Evolutionary conservation across 2,888 invertebrate species (phyloP), one percentile per base, ranked within the genome.

Genomic region (Yponomeuta plumbellus): DNA sequence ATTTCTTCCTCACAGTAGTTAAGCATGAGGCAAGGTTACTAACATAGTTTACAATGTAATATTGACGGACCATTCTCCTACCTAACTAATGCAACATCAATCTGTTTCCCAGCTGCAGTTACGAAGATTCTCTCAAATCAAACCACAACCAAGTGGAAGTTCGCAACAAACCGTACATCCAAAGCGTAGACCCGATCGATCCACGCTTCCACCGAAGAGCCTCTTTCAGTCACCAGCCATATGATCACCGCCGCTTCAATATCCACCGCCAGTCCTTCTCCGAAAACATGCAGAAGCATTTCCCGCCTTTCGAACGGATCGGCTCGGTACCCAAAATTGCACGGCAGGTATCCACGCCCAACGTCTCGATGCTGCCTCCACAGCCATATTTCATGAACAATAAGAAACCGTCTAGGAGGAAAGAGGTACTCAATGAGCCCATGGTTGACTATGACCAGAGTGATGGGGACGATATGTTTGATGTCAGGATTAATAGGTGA

Each of bases 71-170:
- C 5, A 26, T 26, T 26, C 26, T 26, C 2, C 26, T 0, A 26
- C 26, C 1, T 4, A 26, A 26, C 26, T 26, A 26, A 26, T 26
- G 26, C 26, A 26, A 26, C 26, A 26, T 26, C 26, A 26, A 26
- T 26, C 11, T 26, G 0, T 26, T 26, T 23, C 1, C 67, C 83
- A 94, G 93, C 75, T 95, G 95, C 83, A 96, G 95, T 76, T 96
- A 96, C 80, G 96, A 96, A 84, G 96, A 96, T 77, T 96, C 96
- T 0, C 84, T 96, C 58, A 96, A 96, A 79, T 95, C 94, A 0
- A 94, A 75, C 81, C 93, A 78, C 86, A 93, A 81, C 69, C 88
- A 81, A 72, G 76, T 73, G 66, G 86, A 84, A 44, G 68, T 74
- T 69, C 13, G 72, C 71, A 39, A 1, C 13, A 86, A 86, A 65